Evolutionary conservation across 2,113 vertebrate species (phyloP), one percentile per base, ranked within the genome.

Genomic region (Ceuthmochares aereus): DNA sequence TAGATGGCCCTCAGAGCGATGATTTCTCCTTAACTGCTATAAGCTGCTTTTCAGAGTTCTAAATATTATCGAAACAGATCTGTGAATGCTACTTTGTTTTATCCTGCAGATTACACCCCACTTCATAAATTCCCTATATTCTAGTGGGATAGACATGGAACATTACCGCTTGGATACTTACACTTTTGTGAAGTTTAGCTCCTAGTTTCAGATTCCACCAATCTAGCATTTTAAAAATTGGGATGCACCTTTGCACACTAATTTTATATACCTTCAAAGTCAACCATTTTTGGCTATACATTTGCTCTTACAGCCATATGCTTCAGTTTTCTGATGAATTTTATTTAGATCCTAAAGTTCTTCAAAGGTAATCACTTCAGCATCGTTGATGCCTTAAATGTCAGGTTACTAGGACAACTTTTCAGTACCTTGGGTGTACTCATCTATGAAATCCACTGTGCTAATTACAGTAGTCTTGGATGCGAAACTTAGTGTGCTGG

Each of bases 41-140:
- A 88, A 90, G 68, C 34, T 64, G 29, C 26, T 94, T 86, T 69
- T 58, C 45, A 66, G 83, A 63, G 43, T 56, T 81, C 45, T 85
- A 88, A 74, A 43, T 29, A 12, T 66, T 54, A 69, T 79, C 49
- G 32, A 64, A 86, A 36, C n/a, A 87, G 30, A 78, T 56, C 60
- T 6, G 9, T 82, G 70, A 86, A 55, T 16, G 5, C 43, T 55
- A 18, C 15, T 69, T 90, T 19, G 4, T 88, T 86, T 62, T 81
- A 62, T 54, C 8, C 18, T 74, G 21, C 15, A 23, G 4, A 5
- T 62, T 88, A n/a, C 18, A 56, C 15, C 7, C 26, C 10, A n/a
- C 40, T 74, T 68, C 30, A 49, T 70, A 40, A 54, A 60, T 74
- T 66, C 30, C 32, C 25, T 58, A 0, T 67, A 25, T 25, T 80